A percentile compares a stretch with the other conserved stretches of the same genome.
phyloP scores from a whole-genome alignment of 92 coral and sea anemone species.

The Scolanthus callimorphus region DNA sequence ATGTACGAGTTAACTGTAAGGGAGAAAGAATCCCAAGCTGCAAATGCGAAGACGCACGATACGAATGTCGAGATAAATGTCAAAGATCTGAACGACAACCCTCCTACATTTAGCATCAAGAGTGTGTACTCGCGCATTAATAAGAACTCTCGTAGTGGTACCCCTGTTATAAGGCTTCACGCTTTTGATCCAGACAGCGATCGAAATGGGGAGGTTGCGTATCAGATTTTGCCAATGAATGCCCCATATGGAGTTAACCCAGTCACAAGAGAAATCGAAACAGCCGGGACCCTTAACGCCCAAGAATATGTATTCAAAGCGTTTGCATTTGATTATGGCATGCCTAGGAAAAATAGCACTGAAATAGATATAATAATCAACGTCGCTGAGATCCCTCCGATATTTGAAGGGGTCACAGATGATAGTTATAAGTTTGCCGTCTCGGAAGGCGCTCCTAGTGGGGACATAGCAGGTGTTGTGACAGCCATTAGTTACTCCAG shows the following conservation, averaged over 20 bases:
- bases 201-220: slow-evolving; percentile 48
- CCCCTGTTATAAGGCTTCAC: slow-evolving; percentile 25
- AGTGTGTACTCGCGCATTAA: slow-evolving; percentile 36
- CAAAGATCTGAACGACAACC: slow-evolving; percentile 64
- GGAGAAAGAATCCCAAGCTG: slow-evolving; percentile 34
- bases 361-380: slow-evolving; percentile 31
- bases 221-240: slow-evolving; percentile 36
- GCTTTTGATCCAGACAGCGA: slow-evolving; percentile 57
- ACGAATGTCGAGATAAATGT: slow-evolving; percentile 52
- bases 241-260: slow-evolving; percentile 65
- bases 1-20: slow-evolving; percentile 41
- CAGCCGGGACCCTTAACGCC: slow-evolving; percentile 39
- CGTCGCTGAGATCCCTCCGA: slow-evolving; percentile 68
- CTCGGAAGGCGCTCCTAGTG: slow-evolving; percentile 55
- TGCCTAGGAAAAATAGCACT: slow-evolving; percentile 62
- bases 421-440: slow-evolving; percentile 52
- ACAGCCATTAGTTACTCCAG: slow-evolving; percentile 68
- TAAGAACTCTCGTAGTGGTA: slow-evolving; percentile 57
- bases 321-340: slow-evolving; percentile 69
- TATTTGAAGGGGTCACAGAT: slow-evolving; percentile 42
- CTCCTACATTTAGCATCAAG: slow-evolving; percentile 28
- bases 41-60: slow-evolving; percentile 34
- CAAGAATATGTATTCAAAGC: slow-evolving; percentile 37
- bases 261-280: slow-evolving; percentile 41
- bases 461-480: slow-evolving; percentile 55